phyloP scores from a whole-genome alignment of 2,797 vertebrate species.

The Champsocephalus gunnari region DNA sequence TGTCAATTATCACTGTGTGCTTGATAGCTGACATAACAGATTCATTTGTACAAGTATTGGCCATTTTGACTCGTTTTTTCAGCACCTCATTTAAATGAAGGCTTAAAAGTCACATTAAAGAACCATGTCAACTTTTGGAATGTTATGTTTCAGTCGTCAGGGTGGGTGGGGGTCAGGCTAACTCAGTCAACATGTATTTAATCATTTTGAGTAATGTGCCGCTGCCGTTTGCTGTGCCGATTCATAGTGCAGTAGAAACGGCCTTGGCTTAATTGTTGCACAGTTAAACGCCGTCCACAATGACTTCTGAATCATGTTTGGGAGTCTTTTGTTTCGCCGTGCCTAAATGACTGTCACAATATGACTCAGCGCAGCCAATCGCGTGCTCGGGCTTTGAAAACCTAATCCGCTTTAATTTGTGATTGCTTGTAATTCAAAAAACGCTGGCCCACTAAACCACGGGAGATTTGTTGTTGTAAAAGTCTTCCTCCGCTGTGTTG shows the following conservation, averaged over 20 bases:
- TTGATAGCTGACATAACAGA: neutral
- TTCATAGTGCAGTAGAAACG: slow-evolving; percentile 52
- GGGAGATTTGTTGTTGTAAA: slow-evolving; percentile 69
- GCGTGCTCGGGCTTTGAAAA: slow-evolving; percentile 65
- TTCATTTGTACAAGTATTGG: too few species aligned
- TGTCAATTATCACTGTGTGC: neutral
- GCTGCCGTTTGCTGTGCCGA: slow-evolving; percentile 42
- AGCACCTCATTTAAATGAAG: neutral
- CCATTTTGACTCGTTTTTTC: neutral
- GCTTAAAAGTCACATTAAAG: neutral
- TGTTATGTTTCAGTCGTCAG: neutral
- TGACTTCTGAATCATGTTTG: slow-evolving; percentile 68
- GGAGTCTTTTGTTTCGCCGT: slow-evolving; percentile 66
- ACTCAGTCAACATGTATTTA: slow-evolving; percentile 40
- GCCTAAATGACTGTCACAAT: slow-evolving; percentile 74
- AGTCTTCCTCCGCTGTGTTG: slow-evolving; percentile 62
- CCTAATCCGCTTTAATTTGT: slow-evolving; percentile 80
- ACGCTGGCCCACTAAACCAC: slow-evolving; percentile 67
- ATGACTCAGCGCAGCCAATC: slow-evolving; percentile 65
- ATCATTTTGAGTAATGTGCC: slow-evolving; percentile 38
- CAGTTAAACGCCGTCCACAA: slow-evolving; percentile 65
- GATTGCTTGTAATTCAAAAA: slow-evolving; percentile 78
- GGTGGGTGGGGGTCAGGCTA: neutral
- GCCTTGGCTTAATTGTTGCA: slow-evolving; percentile 65
- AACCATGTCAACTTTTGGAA: neutral